Evolutionary conservation across 2,113 vertebrate genomes (phyloP), one percentile per base, ranked within the genome.

Genomic region (Seriola rivoliana): DNA sequence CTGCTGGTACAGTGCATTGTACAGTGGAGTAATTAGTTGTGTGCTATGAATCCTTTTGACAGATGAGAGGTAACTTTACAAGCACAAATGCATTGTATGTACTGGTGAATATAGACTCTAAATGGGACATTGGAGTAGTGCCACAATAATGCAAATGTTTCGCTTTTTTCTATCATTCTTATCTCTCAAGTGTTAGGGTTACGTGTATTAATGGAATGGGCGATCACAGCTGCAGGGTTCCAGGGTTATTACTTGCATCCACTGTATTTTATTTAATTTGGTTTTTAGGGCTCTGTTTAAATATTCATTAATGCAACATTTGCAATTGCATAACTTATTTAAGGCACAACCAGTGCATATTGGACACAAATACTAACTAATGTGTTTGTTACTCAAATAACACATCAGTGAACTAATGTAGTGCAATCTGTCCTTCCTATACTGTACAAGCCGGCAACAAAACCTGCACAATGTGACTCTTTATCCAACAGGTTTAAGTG

Each of bases 401-500:
- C 38, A 9, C n/a, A 36, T 50, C 29, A 19, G 50, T 36, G 4
- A 73, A 40, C 25, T 64, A 50, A 36, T 9, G 40, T 17, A 38
- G 34, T 1, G 8, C 25, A 67, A 50, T 71, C 46, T 71, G 71
- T 11, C 48, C 63, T 38, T 50, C 40, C 40, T 63, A 5, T 42
- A 69, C 42, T 62, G 23, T 60, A 69, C 52, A 65, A 59, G 32
- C 60, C 36, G 50, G 19, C 58, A 71, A 90, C 83, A 81, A 88
- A 94, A 84, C 75, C 78, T 23, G 74, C 84, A 88, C 89, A 85
- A 80, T 80, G 85, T 70, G 79, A 69, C 62, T 87, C 76, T 89
- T 93, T 84, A 93, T 93, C 86, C 81, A 81, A 69, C 21, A 76
- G 90, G 86, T 92, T 93, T 92, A 91, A 92, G 92, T 88, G 90